Evolutionary conservation across 2,888 invertebrate genomes (phyloP), one percentile per base, ranked within the genome.

Genomic region (Conus canariensis): DNA sequence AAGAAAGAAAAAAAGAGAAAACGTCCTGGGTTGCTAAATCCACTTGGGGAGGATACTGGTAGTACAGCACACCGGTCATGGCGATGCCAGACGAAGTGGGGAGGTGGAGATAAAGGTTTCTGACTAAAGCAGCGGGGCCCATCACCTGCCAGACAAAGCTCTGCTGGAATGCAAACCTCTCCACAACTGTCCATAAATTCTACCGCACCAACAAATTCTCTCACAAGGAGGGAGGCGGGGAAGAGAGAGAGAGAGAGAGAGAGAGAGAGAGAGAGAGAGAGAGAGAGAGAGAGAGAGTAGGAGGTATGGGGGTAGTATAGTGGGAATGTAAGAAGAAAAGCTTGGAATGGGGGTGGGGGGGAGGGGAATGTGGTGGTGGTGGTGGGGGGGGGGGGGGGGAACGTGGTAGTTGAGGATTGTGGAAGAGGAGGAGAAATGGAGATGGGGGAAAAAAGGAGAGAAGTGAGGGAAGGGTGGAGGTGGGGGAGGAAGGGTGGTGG

Each of bases 81-180:
- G 6, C 70, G 19, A 16, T 16, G 70, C 22, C 7, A 12, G 14
- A 16, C n/a, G 85, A 6, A 7, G 22, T 16, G 60, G 85, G 56
- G 85, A 85, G 60, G 16, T 25, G 22, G 59, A 60, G 86, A 64
- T 86, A 86, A 45, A 30, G 86, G 86, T 1, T 64, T 10, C 64
- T 45, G 86, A 86, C 45, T 60, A 25, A 60, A 86, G 60, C 86
- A 64, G 86, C 87, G 25, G 59, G 88, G 25, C 60, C 88, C 88
- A n/a, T 88, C 88, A 82, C 83, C 82, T 88, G 88, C 82, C 88
- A 88, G 82, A 82, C 83, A 9, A 22, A 8, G 60, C 77, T 59
- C 67, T 45, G 45, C 83, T 77, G 88, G 88, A 82, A 88, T 83
- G 88, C 88, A 67, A 88, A 67, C 80, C 88, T 82, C 83, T 83